Conservation (phyloP, 23 tunicate genomes). For the Phallusia fumigata region DNA sequence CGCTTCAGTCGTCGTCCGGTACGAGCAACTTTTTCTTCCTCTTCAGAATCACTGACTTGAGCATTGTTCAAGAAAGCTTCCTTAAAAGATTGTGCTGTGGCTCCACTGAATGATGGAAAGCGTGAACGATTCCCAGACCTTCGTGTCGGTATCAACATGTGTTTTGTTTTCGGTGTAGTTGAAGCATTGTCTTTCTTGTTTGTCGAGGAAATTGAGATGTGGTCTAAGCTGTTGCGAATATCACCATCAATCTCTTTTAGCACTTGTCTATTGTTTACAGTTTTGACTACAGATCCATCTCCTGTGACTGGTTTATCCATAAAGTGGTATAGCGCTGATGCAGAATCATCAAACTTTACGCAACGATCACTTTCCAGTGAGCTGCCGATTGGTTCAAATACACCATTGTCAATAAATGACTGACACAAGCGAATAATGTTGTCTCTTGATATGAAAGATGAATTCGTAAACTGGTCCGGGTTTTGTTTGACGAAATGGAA, state of each 20-base stretch:
- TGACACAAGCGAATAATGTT: slow-evolving; percentile 80
- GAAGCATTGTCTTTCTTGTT: not conserved
- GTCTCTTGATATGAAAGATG: slow-evolving; percentile 41
- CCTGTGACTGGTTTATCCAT: not conserved
- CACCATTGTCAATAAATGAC: slow-evolving; percentile 58
- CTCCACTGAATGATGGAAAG: slow-evolving; percentile 38
- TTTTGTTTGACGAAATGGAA: slow-evolving; percentile 47
- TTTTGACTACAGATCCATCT: not conserved
- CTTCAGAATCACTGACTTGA: slow-evolving; percentile 38
- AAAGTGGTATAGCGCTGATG: slow-evolving; percentile 67
- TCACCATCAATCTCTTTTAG: slow-evolving; percentile 51
- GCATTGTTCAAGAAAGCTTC: slow-evolving; percentile 3
- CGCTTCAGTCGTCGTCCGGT: slow-evolving; percentile 39
- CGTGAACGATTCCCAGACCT: slow-evolving; percentile 26
- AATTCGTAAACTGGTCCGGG: slow-evolving; percentile 51
- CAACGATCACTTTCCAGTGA: slow-evolving; percentile 33
- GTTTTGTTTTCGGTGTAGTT: slow-evolving; percentile 15
- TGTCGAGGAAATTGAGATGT: slow-evolving; percentile 37
- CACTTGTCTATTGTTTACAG: slow-evolving; percentile 20
- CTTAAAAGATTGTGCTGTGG: slow-evolving; percentile 19
- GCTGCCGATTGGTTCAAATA: slow-evolving; percentile 27
- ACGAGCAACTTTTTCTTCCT: slow-evolving; percentile 18
- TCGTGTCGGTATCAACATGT: slow-evolving; percentile 26
- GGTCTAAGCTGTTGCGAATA: slow-evolving; percentile 43
- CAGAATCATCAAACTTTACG: slow-evolving; percentile 73